A percentile compares a stretch with the other conserved stretches of the same genome.
These are phyloP conservation scores for Limosa lapponica DNA, from an alignment of 2,797 vertebrate species.

Conservation along the genomic window DNA sequence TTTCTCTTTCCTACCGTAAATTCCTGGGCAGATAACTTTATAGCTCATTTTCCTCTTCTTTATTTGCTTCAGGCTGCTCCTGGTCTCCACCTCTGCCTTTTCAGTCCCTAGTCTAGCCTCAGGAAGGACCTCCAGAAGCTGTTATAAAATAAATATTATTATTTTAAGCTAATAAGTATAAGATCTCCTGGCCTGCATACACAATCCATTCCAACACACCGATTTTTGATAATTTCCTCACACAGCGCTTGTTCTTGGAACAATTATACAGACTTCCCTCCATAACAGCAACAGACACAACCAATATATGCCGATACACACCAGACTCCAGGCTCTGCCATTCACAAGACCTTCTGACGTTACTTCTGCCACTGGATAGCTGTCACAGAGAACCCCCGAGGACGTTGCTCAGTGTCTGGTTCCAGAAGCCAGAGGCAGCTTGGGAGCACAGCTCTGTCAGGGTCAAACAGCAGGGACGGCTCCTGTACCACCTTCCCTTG, in stretches of 20 bases:
- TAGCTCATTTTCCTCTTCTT: not conserved
- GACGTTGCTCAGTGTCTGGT: fast-evolving
- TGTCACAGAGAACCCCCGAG: fast-evolving
- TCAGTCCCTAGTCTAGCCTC: not conserved
- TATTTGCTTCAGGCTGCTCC: not conserved
- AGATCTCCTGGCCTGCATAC: not conserved
- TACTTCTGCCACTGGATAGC: not conserved
- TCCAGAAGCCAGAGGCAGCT: not conserved
- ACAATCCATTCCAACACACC: not conserved
- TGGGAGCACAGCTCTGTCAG: not conserved
- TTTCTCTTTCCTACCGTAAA: not conserved
- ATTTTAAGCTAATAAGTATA: not conserved
- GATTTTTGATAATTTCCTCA: not conserved
- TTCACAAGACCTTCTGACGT: not conserved
- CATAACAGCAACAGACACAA: not conserved
- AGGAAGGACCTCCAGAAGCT: not conserved
- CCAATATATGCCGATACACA: fast-evolving
- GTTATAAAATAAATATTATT: not conserved
- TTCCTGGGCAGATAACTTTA: not conserved
- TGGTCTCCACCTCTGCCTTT: not conserved
- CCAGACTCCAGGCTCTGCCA: no score
- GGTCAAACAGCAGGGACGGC: fast-evolving
- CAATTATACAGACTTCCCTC: not conserved
- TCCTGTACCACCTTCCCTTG: no score
- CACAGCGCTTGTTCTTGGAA: not conserved